Base-by-base conservation (phyloP, 2,888 invertebrate species). In the Drosophila paramelanica region DNA sequence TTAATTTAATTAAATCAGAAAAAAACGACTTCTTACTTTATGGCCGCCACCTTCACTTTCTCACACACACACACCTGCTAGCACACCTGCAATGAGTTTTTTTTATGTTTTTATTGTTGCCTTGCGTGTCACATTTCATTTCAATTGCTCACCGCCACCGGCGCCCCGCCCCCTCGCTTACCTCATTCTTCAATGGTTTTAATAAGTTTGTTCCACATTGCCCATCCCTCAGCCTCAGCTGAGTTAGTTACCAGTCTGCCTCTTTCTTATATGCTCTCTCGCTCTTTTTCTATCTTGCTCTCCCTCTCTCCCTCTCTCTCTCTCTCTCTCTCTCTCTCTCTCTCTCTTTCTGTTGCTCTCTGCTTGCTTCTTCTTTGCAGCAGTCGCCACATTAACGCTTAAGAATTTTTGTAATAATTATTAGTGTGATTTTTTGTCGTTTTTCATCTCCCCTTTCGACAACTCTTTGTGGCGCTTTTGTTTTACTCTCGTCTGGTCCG, bases 1-100 rank as follows among this genome's bases (percentile, higher is more conserved):
- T 79, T 81, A 78, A 81, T 75, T 79, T 53, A 79, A 79, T 79
- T 78, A 81, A 81, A 72, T 55, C 65, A 79, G 23, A 14, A 36
- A 43, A 31, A 43, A 27, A 25, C 36, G 14, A 46, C 58, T 58
- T 38, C 43, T 53, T 49, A 45, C 38, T 50, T 61, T 55, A 51
- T 57, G 27, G 38, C 49, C 53, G 60, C 55, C 73, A 79, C 66
- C 59, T 67, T 76, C 75, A 76, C 75, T 76, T 76, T 76, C 76
- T 76, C 76, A 75, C 76, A 71, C 65, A 33, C 33, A 39, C 13
- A 39, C 55, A 39, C 25, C 25, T 33, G 43, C 72, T 67, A 58
- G 41, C 41, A 43, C 72, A 76, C 60, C 57, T 75, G 56, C 27
- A 55, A 38, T 58, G 33, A 23, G 36, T 10, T 52, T 49, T 52